These are phyloP conservation scores for Empidonax traillii DNA, from an alignment of 2,113 vertebrate genomes.

Conservation along the genomic window DNA sequence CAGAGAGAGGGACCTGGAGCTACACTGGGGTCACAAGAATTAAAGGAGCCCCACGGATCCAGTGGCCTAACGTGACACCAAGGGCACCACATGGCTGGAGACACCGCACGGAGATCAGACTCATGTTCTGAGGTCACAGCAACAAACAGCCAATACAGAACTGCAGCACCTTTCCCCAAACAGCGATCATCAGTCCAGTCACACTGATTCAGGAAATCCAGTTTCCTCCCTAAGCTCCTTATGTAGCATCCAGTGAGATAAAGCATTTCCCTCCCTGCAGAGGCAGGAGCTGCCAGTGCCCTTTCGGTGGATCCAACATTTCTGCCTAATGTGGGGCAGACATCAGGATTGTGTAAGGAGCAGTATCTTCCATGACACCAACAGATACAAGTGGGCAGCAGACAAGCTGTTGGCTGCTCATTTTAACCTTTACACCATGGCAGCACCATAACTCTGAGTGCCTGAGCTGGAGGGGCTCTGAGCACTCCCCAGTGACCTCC, in stretches of 20 bases:
- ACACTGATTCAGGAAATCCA: background rate
- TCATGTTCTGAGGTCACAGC: background rate
- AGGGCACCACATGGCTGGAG: background rate
- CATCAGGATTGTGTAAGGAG: background rate
- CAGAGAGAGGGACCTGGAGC: background rate
- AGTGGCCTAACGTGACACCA: accelerated
- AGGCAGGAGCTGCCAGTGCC: background rate
- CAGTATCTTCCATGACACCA: background rate
- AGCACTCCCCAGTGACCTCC: background rate
- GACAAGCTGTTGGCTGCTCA: background rate
- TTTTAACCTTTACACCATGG: accelerated
- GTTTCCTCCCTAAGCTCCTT: background rate
- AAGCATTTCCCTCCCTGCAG: accelerated
- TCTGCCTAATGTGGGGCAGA: background rate
- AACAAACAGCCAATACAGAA: background rate
- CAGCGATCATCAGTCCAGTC: background rate
- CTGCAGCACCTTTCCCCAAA: background rate
- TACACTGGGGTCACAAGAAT: accelerated
- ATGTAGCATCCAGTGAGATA: background rate
- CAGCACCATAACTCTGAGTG: background rate
- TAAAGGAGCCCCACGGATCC: accelerated
- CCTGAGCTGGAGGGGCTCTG: background rate
- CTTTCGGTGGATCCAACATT: background rate
- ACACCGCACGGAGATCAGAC: accelerated
- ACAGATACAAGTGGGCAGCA: accelerated